Percentiles rank a stretch among this genome's conserved stretches.
These are phyloP conservation scores for Palythoa grandiflora DNA, from an alignment of 92 coral and sea anemone genomes.

Conservation along the genomic window DNA sequence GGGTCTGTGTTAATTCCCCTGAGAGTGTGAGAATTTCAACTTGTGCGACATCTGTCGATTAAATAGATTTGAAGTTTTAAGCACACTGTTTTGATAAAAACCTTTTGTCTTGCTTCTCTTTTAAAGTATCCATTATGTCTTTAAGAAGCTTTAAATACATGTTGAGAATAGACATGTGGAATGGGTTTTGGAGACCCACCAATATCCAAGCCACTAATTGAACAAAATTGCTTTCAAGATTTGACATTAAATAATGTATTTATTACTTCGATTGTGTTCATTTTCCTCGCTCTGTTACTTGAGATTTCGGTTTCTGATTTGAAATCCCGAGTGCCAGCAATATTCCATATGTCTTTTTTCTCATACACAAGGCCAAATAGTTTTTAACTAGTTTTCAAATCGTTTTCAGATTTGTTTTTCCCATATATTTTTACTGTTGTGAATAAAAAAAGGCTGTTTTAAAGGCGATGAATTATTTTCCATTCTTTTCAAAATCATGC, in stretches of 20 bases:
- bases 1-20: constrained; percentile 70
- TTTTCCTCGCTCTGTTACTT: constrained; percentile 62
- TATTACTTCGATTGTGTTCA: constrained; percentile 52
- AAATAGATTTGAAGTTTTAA: constrained; percentile 86
- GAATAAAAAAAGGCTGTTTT: not conserved
- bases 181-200: constrained; percentile 46
- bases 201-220: constrained; percentile 68
- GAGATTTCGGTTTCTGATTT: constrained; percentile 63
- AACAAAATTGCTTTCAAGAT: constrained; percentile 70
- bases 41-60: constrained; percentile 79
- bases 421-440: constrained; percentile 24
- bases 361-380: constrained; percentile 37
- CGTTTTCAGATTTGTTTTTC: constrained; percentile 52
- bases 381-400: not conserved
- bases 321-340: constrained; percentile 37
- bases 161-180: constrained; percentile 78
- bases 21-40: constrained; percentile 76
- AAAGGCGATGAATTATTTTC: not conserved
- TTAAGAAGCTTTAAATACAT: constrained; percentile 84
- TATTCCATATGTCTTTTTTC: constrained; percentile 69
- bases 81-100: constrained; percentile 89
- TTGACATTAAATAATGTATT: constrained; percentile 48
- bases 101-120: constrained; percentile 76
- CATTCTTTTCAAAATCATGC: not conserved
- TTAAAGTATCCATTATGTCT: constrained; percentile 82